Conservation (phyloP, 2,797 vertebrate genomes). For the Euphonia xanthogaster region DNA sequence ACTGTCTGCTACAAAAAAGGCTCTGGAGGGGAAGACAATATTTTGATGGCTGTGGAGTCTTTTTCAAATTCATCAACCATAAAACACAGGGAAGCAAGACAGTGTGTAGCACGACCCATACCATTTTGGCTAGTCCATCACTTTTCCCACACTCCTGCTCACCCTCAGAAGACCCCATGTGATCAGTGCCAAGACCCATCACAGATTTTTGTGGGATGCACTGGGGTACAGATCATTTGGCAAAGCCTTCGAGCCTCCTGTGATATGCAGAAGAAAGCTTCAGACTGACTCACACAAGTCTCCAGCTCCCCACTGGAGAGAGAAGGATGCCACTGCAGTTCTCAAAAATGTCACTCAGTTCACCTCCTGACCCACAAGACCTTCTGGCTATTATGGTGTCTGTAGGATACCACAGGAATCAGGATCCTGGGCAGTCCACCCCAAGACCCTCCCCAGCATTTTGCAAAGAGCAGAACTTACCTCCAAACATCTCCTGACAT, state of each 20-base stretch:
- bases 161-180: background rate
- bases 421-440: background rate
- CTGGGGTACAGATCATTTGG: background rate
- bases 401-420: background rate
- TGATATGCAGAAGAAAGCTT: background rate
- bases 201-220: background rate
- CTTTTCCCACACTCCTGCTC: background rate
- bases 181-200: background rate
- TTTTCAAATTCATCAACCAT: background rate
- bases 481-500: background rate
- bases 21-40: background rate
- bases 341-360: background rate
- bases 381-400: background rate
- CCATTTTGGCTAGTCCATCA: background rate
- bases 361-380: background rate
- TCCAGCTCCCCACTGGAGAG: background rate
- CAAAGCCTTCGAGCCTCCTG: background rate
- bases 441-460: background rate
- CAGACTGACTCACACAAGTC: background rate
- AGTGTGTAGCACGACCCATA: background rate
- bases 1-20: background rate
- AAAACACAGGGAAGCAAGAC: background rate
- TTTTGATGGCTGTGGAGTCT: background rate
- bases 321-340: background rate
- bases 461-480: slow-evolving; percentile 54